These are phyloP conservation scores for Eurystomus gularis DNA, from an alignment of 2,113 vertebrate species.

Conservation along the genomic window DNA sequence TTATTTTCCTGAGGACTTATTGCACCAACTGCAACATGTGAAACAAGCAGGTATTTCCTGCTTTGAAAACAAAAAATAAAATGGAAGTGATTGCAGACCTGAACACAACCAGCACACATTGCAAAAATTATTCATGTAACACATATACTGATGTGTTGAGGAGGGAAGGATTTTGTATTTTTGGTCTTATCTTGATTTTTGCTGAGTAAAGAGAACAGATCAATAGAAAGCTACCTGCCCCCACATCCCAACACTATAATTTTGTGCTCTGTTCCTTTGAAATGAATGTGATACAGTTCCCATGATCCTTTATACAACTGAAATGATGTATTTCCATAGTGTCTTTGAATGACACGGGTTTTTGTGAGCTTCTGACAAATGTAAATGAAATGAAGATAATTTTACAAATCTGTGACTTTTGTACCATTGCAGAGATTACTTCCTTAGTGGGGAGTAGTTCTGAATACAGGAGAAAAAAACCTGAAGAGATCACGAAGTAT, in stretches of 20 bases:
- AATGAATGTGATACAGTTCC: neutral
- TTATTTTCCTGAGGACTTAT: neutral
- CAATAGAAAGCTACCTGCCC: neutral
- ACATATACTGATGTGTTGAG: neutral
- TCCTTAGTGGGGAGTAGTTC: neutral
- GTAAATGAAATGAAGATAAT: conserved; percentile 17
- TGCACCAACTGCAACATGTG: neutral
- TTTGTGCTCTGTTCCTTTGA: conserved; percentile 26
- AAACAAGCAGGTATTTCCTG: neutral
- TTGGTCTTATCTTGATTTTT: neutral
- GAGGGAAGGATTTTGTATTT: neutral
- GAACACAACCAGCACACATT: neutral
- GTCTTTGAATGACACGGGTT: neutral
- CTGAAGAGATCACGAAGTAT: neutral
- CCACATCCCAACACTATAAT: neutral
- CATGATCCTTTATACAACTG: neutral
- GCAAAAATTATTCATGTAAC: neutral
- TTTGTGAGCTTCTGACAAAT: neutral
- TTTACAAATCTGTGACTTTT: neutral
- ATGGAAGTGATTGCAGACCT: neutral
- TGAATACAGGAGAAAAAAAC: neutral
- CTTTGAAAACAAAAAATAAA: conserved; percentile 2
- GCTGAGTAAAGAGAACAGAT: neutral
- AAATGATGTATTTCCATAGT: neutral
- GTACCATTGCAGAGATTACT: neutral